Base-by-base conservation (phyloP, 2,888 invertebrate species). In the Molanna angustata region DNA sequence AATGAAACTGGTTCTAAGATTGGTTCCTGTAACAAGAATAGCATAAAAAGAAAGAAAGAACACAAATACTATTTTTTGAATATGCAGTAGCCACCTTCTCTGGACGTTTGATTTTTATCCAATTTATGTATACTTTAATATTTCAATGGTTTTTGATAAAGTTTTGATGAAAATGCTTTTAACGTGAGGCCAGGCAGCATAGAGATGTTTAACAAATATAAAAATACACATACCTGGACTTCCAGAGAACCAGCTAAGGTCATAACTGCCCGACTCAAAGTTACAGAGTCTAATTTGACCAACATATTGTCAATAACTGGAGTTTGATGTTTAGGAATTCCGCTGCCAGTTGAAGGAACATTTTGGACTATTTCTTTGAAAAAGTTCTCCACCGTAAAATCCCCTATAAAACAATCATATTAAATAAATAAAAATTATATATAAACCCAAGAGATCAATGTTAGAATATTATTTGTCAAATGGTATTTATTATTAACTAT, bases 321-420 rank as follows among this genome's bases (percentile, higher is more conserved):
- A 33, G 51, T 33, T n/a, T 58, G 55, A n/a, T n/a, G n/a, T n/a
- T n/a, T n/a, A n/a, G n/a, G n/a, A n/a, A n/a, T n/a, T n/a, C n/a
- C n/a, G n/a, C n/a, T n/a, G 3, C 64, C 52, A 49, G 64, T 66
- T 19, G 73, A 44, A 4, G 17, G 32, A 2, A 43, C 31, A 18
- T 40, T 43, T 19, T 52, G 58, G 32, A 21, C 45, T 11, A 76
- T 65, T 56, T 79, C 79, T 63, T 86, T 85, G 71, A 90, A 89
- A 71, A 87, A 88, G 66, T 91, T 92, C 66, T 88, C 88, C 18
- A 90, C 82, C 4, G 79, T 78, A n/a, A 91, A 74, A 64, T 87
- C 84, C 43, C 90, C 90, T 80, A 70, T 37, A 63, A 64, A 52
- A 45, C 43, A 37, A 37, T n/a, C n/a, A n/a, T n/a, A n/a, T n/a